Percentiles rank a stretch among this genome's conserved stretches.
Conservation (phyloP, 1,140 invertebrate genomes). For the Drosophila repleta region DNA sequence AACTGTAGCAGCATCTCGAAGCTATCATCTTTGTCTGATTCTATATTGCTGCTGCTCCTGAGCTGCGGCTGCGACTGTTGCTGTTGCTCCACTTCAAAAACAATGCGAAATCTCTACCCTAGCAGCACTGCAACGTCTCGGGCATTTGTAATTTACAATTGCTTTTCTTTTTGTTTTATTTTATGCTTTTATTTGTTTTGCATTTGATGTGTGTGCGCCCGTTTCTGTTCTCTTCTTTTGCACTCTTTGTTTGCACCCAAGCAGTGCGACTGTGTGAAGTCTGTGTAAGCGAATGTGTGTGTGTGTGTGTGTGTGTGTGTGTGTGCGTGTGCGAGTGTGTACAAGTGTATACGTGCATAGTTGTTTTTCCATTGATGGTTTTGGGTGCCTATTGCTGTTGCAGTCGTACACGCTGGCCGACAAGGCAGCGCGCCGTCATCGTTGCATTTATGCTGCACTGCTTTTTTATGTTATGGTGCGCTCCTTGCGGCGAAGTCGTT, state of each 20-base stretch:
- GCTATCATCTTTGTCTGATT: slow-evolving; percentile 47
- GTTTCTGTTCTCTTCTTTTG: slow-evolving; percentile 31
- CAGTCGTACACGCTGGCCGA: slow-evolving; percentile 39
- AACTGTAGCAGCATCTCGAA: slow-evolving; percentile 36
- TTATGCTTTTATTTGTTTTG: slow-evolving; percentile 27
- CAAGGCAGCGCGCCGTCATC: slow-evolving; percentile 22
- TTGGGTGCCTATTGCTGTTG: slow-evolving; percentile 55
- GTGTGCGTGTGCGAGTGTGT: slow-evolving; percentile 11
- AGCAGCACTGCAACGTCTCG: slow-evolving; percentile 18
- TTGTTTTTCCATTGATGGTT: slow-evolving; percentile 82
- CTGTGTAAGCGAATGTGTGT: too few species aligned
- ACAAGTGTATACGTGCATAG: slow-evolving; percentile 43
- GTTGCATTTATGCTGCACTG: slow-evolving; percentile 66
- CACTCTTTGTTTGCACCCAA: slow-evolving; percentile 55
- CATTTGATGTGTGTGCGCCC: slow-evolving; percentile 30
- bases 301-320: slow-evolving; percentile 11
- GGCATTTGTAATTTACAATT: slow-evolving; percentile 74
- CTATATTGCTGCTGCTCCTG: slow-evolving; percentile 8
- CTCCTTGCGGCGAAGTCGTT: slow-evolving; percentile 64
- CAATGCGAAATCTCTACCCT: slow-evolving; percentile 64
- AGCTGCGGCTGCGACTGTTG: slow-evolving; percentile 26
- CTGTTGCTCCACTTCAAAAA: slow-evolving; percentile 68
- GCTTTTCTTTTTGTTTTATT: slow-evolving; percentile 67
- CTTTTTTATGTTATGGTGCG: slow-evolving; percentile 43
- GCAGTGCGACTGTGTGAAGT: slow-evolving; percentile 23